Conservation (phyloP, 2,113 vertebrate genomes). For the Meles meles region DNA sequence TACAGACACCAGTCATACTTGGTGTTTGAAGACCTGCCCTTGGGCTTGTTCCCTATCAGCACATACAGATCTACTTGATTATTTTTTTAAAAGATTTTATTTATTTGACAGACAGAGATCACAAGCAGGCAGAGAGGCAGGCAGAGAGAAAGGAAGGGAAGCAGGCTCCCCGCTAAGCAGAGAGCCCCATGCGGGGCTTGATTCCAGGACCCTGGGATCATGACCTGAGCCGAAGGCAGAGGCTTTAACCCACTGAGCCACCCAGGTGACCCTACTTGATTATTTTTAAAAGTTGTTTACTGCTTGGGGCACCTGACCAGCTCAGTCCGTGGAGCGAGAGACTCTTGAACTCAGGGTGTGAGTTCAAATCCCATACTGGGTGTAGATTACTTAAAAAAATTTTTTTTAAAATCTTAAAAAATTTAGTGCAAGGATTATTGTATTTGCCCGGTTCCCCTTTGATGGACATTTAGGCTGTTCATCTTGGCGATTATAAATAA, state of each 20-base stretch:
- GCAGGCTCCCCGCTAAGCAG: too few relatives aligned
- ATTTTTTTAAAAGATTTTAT: background rate
- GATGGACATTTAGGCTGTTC: background rate
- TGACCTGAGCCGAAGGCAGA: too few relatives aligned
- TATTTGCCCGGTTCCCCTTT: background rate
- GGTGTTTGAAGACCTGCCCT: background rate
- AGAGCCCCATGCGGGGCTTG: rapidly evolving
- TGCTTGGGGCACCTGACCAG: background rate
- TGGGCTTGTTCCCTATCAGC: background rate
- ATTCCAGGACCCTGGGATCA: too few relatives aligned
- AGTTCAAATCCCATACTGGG: background rate
- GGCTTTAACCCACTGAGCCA: too few relatives aligned
- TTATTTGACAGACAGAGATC: too few relatives aligned
- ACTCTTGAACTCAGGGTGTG: background rate
- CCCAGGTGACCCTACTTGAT: too few relatives aligned
- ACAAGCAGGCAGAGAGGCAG: too few relatives aligned
- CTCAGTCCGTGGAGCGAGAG: background rate
- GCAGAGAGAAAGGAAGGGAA: too few relatives aligned
- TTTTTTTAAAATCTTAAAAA: background rate
- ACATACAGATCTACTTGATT: slow-evolving; percentile 18
- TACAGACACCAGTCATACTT: background rate
- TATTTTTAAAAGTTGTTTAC: background rate
- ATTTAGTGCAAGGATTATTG: background rate
- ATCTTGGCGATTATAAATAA: slow-evolving; percentile 1
- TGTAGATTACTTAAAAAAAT: background rate